A percentile compares a stretch with the other conserved stretches of the same genome.
phyloP scores from a whole-genome alignment of 1,140 invertebrate species.

The Neocloeon triangulifer region DNA sequence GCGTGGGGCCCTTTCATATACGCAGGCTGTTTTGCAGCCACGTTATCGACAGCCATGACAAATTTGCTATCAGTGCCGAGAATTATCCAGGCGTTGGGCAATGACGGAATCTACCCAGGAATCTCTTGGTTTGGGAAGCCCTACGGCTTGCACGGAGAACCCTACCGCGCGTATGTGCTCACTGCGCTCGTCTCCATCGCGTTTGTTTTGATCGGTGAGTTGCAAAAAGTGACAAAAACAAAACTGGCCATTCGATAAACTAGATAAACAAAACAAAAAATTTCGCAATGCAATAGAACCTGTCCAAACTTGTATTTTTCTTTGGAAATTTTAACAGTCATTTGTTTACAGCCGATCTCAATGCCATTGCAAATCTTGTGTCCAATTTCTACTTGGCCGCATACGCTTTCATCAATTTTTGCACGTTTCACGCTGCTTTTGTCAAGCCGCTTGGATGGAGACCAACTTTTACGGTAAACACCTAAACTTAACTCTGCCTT shows the following conservation, averaged over 20 bases:
- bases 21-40: constrained; percentile 89
- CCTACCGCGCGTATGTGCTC: constrained; percentile 75
- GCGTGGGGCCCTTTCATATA: constrained; percentile 81
- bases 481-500: too few species aligned
- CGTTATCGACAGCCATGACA: constrained; percentile 83
- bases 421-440: constrained; percentile 76
- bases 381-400: constrained; percentile 92
- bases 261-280: too few species aligned
- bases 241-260: too few species aligned
- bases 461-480: constrained; percentile 63
- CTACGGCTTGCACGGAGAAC: constrained; percentile 77
- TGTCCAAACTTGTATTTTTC: too few species aligned
- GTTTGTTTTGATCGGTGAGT: constrained; percentile 71
- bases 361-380: constrained; percentile 80
- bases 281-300: too few species aligned
- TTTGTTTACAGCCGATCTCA: constrained; percentile 65
- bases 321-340: too few species aligned
- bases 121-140: constrained; percentile 83
- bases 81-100: constrained; percentile 74
- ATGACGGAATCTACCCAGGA: constrained; percentile 85
- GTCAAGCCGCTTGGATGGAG: constrained; percentile 73
- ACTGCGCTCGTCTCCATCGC: constrained; percentile 67
- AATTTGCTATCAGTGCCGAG: constrained; percentile 87
- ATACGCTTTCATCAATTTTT: constrained; percentile 90
- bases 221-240: constrained; percentile 19